A percentile compares a stretch with the other conserved stretches of the same genome.
Evolutionary conservation across 2,113 vertebrate genomes (phyloP).

Genomic region (Engystomops pustulosus): DNA sequence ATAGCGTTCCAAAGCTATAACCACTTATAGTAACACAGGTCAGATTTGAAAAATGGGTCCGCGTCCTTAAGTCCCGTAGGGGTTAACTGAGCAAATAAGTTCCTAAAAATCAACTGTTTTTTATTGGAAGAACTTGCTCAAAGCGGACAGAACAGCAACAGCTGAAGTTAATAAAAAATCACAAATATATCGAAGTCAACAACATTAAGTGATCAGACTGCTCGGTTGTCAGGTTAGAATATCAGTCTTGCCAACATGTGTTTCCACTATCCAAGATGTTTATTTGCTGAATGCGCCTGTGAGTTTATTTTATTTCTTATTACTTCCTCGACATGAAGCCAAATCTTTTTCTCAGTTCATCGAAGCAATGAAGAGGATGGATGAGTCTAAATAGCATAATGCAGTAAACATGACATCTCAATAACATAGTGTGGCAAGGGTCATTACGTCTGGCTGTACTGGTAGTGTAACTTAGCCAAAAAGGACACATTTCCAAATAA

Average conservation of each 20-base stretch:
- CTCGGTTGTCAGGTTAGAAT: constrained; percentile 12
- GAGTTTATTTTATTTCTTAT: constrained; percentile 42
- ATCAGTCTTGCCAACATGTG: constrained; percentile 37
- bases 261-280: constrained; percentile 26
- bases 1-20: too few species aligned
- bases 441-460: neutral
- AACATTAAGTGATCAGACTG: constrained; percentile 36
- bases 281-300: constrained; percentile 20
- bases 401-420: neutral
- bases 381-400: constrained; percentile 25
- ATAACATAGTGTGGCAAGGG: neutral
- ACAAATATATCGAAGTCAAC: constrained; percentile 26
- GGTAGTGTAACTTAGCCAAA: neutral
- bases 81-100: neutral
- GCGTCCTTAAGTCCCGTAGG: too few species aligned
- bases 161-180: constrained; percentile 37
- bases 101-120: neutral
- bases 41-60: too few species aligned
- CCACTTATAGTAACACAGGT: too few species aligned
- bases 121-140: neutral
- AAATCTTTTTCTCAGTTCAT: constrained; percentile 32
- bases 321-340: constrained; percentile 36
- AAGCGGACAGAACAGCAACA: constrained; percentile 1
- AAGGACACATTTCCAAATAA: neutral
- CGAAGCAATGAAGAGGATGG: constrained; percentile 19